A percentile compares a stretch with the other conserved stretches of the same genome.
Conservation (phyloP, 1,140 invertebrate species). For the Leptinotarsa texana region DNA sequence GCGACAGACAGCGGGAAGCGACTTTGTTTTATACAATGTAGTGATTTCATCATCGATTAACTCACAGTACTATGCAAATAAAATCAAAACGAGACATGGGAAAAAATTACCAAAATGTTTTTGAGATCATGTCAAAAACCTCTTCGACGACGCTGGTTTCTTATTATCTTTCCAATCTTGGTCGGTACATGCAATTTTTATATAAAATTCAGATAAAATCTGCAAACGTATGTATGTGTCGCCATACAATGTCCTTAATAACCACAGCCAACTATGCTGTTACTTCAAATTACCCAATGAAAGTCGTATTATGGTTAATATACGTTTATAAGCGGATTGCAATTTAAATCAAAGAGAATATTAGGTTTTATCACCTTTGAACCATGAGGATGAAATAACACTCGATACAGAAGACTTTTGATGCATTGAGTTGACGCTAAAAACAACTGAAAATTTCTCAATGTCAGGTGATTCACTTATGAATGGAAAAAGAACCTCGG, state of each 20-base stretch:
- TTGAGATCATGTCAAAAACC: background rate
- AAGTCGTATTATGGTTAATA: slow-evolving; percentile 1
- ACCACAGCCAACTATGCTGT: slow-evolving; percentile 4
- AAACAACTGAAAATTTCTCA: no score
- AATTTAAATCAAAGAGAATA: background rate
- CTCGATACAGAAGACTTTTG: no score
- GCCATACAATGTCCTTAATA: slow-evolving; percentile 3
- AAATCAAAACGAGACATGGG: no score
- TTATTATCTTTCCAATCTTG: background rate
- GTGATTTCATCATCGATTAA: no score
- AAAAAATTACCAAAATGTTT: no score
- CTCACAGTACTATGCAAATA: no score
- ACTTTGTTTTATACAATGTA: no score
- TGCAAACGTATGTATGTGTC: background rate
- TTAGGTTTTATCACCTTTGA: background rate
- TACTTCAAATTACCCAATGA: slow-evolving; percentile 3
- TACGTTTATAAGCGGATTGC: background rate
- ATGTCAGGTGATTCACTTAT: no score
- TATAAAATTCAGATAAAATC: slow-evolving; percentile 6
- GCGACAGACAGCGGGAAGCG: no score
- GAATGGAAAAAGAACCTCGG: no score
- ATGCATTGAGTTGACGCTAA: no score
- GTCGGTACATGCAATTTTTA: background rate
- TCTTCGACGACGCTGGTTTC: background rate
- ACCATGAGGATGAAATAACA: background rate